A percentile compares a stretch with the other conserved stretches of the same genome.
These are phyloP conservation scores for Parauchenoglanis punctatus DNA, from an alignment of 2,797 vertebrate species.

Conservation along the genomic window DNA sequence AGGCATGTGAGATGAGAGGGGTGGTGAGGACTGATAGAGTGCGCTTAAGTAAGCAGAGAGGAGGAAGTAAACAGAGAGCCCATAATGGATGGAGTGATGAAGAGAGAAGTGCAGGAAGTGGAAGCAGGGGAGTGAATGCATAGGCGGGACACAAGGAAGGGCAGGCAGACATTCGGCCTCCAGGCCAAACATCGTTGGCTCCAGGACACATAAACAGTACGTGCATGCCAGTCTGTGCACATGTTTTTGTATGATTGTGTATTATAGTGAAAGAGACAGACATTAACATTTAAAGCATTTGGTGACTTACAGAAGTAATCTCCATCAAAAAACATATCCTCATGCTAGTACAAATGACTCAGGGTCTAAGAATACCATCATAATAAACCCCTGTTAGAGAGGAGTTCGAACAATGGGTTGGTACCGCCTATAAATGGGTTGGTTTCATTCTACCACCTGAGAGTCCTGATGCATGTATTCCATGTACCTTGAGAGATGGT, in stretches of 20 bases:
- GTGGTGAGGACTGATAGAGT: constrained; percentile 21
- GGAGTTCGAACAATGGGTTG: background rate
- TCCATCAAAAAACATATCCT: background rate
- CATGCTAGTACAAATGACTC: background rate
- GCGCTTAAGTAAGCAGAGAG: constrained; percentile 42
- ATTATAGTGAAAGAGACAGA: background rate
- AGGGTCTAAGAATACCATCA: background rate
- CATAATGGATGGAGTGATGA: constrained; percentile 43
- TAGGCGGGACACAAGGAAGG: constrained; percentile 50
- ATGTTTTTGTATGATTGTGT: constrained; percentile 24
- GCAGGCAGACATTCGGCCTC: constrained; percentile 59
- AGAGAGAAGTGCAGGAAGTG: constrained; percentile 49
- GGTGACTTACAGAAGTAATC: background rate
- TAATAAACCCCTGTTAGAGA: background rate
- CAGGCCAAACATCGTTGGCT: constrained; percentile 53
- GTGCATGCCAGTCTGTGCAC: constrained; percentile 18
- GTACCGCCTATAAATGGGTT: no score
- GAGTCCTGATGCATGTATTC: background rate
- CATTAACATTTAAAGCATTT: background rate
- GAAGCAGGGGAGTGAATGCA: constrained; percentile 45
- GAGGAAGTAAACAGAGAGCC: constrained; percentile 37
- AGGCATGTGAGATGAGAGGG: constrained; percentile 10
- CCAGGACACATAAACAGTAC: constrained; percentile 57
- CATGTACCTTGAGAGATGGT: background rate
- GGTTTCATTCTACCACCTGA: background rate